Evolutionary conservation across 2,797 vertebrate species (phyloP), one percentile per base, ranked within the genome.

Genomic region (Scolopax bukidnonensis): DNA sequence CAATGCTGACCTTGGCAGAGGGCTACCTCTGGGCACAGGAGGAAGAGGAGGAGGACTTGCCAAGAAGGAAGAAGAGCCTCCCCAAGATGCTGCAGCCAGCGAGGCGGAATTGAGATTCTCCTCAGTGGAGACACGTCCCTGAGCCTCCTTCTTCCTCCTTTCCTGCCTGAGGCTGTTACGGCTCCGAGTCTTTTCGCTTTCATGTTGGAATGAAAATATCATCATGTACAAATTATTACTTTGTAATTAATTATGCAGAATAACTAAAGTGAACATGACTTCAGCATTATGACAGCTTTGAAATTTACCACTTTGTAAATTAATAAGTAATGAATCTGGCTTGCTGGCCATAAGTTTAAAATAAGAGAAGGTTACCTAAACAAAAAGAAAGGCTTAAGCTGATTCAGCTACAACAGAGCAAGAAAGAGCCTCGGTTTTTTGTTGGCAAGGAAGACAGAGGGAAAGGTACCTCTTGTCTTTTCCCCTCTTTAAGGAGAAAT

Each of bases 191-290:
- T 96, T 96, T 89, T 61, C 12, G 28, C 96, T 97, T 97, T 97
- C 94, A 97, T 90, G 88, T 97, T 73, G 90, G 94, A 97, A 98
- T 95, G 93, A 98, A 97, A 98, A 97, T 98, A 97, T 95, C 97
- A 93, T 71, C 83, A 97, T 97, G 94, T 98, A 98, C 97, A 98
- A 98, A 98, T 98, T 97, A 98, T 97, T 97, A 97, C 97, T 98
- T 98, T 96, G 96, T 91, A 98, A 98, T 98, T 98, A 98, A 98
- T 98, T 98, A 98, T 97, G 97, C 98, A 98, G 97, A 98, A 87
- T 95, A 97, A 97, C 96, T 90, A 94, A 96, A 97, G 95, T 30
- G 90, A 97, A 97, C 80, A 97, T 95, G 97, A 97, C 97, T 97
- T 94, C 89, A 91, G 97, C 97, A 95, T 97, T 97, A 94, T 97